Evolutionary conservation across 2,888 invertebrate genomes (phyloP), one percentile per base, ranked within the genome.

Genomic region (Drosophila koepferae): DNA sequence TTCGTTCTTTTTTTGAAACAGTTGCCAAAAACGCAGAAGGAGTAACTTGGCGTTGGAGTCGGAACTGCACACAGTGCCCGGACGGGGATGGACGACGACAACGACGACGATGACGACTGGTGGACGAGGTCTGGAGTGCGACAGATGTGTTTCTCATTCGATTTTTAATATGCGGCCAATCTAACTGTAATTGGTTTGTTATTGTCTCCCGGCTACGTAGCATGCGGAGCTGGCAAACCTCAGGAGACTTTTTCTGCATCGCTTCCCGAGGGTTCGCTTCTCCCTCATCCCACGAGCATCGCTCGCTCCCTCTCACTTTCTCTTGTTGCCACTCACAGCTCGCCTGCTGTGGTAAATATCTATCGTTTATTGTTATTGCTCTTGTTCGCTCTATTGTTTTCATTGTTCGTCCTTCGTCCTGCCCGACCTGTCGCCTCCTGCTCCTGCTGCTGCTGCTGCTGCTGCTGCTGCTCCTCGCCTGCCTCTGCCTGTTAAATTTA

Each of bases 101-200:
- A 23, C 23, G 23, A 20, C 20, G 20, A 23, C 23, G 23, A 2
- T 14, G 28, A 28, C 6, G 28, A 28, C 28, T 28, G 28, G 14
- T 8, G 36, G 18, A 14, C 41, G 41, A 53, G 31, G 70, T 23
- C 51, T 49, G 34, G 54, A 87, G 80, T 82, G 81, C 92, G 92
- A 93, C 92, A 93, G 92, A 93, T 93, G 92, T 92, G 92, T 91
- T 92, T 92, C 92, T 91, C 92, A 93, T 93, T 93, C 92, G 91
- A 91, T 89, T 92, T 92, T 92, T 92, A 93, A 93, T 93, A 92
- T 91, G 91, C 91, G 92, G 92, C 92, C 92, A 93, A 93, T 93
- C 91, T 91, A 92, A 92, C 89, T 90, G 91, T 92, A 92, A 92
- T 92, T 92, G 92, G 91, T 92, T 91, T 91, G 91, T 91, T 91